phyloP scores from a whole-genome alignment of 1,140 invertebrate genomes.

The Lanistes nyassanus region DNA sequence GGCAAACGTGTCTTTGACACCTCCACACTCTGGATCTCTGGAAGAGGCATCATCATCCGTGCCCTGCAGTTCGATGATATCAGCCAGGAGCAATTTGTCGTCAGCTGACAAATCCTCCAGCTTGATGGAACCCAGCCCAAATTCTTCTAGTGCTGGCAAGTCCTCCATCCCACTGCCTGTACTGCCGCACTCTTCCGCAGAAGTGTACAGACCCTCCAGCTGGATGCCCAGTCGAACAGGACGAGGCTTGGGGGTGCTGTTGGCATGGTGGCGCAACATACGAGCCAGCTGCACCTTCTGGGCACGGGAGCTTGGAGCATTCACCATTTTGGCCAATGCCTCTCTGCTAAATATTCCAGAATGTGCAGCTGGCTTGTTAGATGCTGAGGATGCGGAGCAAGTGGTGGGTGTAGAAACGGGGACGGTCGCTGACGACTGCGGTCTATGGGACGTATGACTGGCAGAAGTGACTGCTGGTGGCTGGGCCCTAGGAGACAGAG shows the following conservation, averaged over 20 bases:
- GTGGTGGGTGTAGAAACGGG: background rate
- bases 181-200: slow-evolving; percentile 27
- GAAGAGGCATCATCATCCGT: no score
- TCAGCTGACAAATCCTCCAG: slow-evolving; percentile 42
- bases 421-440: background rate
- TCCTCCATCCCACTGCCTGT: slow-evolving; percentile 16
- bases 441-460: no score
- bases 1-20: no score
- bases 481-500: background rate
- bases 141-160: slow-evolving; percentile 2
- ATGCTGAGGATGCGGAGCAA: background rate
- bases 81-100: slow-evolving; percentile 43
- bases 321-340: slow-evolving; percentile 48
- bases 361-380: background rate
- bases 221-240: slow-evolving; percentile 37
- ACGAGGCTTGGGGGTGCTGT: slow-evolving; percentile 30
- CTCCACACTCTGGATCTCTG: no score
- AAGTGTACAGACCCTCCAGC: slow-evolving; percentile 37
- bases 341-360: slow-evolving; percentile 34
- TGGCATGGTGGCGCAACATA: slow-evolving; percentile 40
- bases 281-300: slow-evolving; percentile 42
- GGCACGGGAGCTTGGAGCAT: slow-evolving; percentile 45
- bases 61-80: slow-evolving; percentile 35
- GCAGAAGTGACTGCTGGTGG: background rate
- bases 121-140: slow-evolving; percentile 22